A percentile compares a stretch with the other conserved stretches of the same genome.
Conservation (phyloP, 2,113 vertebrate genomes). For the Orycteropus afer region DNA sequence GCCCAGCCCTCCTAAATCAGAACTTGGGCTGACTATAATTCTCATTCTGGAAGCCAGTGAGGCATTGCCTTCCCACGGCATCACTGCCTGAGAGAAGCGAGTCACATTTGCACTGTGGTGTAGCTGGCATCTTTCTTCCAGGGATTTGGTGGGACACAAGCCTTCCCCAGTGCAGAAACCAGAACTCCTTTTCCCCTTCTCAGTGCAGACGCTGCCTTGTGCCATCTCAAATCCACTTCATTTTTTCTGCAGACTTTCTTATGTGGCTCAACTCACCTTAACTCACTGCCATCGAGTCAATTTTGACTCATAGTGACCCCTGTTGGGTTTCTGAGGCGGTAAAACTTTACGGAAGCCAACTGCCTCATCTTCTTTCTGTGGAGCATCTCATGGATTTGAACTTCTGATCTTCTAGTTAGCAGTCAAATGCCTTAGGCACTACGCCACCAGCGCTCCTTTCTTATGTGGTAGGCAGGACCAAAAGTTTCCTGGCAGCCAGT, state of each 20-base stretch:
- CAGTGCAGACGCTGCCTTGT: accelerated
- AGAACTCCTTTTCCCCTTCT: not conserved
- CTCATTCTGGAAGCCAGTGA: not conserved
- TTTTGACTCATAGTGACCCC: too few species aligned
- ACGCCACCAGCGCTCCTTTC: too few species aligned
- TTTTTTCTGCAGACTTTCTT: not conserved
- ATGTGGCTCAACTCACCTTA: too few species aligned
- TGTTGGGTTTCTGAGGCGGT: too few species aligned
- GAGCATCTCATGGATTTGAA: too few species aligned
- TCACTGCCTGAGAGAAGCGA: not conserved
- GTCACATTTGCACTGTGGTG: accelerated
- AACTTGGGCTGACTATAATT: too few species aligned
- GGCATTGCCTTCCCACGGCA: not conserved
- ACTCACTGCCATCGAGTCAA: too few species aligned
- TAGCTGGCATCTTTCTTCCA: not conserved
- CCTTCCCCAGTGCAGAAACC: not conserved
- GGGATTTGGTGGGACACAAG: not conserved
- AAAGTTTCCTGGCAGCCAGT: not conserved
- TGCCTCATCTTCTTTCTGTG: too few species aligned
- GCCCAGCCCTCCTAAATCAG: not conserved
- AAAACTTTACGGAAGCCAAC: too few species aligned
- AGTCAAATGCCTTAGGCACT: too few species aligned
- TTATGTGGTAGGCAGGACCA: not conserved
- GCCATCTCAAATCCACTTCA: not conserved
- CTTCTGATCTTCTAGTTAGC: too few species aligned